phyloP scores from a whole-genome alignment of 2,888 invertebrate genomes.

The Carpatolechia fugitivella region DNA sequence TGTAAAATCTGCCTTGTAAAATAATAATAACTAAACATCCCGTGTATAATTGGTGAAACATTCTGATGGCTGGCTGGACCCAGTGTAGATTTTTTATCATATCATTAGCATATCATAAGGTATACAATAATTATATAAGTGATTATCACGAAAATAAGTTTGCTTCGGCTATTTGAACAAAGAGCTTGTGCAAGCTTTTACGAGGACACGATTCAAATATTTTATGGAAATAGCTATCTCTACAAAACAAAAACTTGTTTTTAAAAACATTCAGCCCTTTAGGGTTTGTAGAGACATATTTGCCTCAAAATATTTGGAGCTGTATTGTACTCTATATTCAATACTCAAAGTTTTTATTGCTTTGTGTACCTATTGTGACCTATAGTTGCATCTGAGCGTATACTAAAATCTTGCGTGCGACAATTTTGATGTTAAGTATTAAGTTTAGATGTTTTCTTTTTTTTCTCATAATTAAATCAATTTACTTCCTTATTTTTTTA shows the following conservation, averaged over 20 bases:
- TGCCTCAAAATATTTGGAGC: no score
- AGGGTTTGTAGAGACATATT: no score
- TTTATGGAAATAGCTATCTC: neutral
- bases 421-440: neutral
- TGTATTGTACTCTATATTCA: no score
- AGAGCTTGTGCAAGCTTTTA: constrained; percentile 1
- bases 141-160: constrained; percentile 39
- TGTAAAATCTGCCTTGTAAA: neutral
- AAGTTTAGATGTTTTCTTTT: no score
- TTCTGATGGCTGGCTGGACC: constrained; percentile 61
- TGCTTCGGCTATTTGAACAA: constrained; percentile 32
- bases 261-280: no score
- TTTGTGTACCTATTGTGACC: no score
- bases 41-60: constrained; percentile 26
- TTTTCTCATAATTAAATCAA: neutral
- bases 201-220: neutral
- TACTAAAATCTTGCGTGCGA: neutral
- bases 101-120: constrained; percentile 75
- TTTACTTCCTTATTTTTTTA: no score
- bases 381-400: no score
- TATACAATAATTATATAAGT: constrained; percentile 42
- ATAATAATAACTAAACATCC: neutral
- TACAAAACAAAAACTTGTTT: no score
- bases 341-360: no score
- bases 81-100: constrained; percentile 76